These are phyloP conservation scores for Melanaphis sacchari DNA, from an alignment of 1,140 invertebrate genomes.

Conservation along the genomic window DNA sequence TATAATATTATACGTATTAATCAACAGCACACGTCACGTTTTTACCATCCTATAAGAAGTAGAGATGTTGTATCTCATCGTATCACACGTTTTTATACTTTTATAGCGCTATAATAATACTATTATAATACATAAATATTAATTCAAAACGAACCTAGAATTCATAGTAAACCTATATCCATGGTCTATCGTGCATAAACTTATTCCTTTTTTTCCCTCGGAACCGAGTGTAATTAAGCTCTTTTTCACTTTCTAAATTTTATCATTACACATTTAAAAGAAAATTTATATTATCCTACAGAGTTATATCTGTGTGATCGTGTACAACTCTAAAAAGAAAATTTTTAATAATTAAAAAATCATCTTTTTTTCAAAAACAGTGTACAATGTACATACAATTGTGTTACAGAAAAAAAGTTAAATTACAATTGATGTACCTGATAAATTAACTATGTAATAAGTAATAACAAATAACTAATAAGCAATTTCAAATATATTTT, in stretches of 20 bases:
- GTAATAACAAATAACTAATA: background rate
- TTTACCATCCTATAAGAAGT: background rate
- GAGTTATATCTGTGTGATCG: background rate
- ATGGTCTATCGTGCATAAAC: background rate
- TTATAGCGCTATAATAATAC: background rate
- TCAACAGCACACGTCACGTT: background rate
- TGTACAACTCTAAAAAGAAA: too few species aligned
- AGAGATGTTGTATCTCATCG: background rate
- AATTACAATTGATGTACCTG: background rate
- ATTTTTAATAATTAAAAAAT: background rate
- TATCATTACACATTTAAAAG: background rate
- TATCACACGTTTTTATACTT: background rate
- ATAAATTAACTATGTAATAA: background rate
- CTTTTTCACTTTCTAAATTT: conserved; percentile 6
- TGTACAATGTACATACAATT: background rate
- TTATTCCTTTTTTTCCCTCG: background rate
- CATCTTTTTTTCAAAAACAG: background rate
- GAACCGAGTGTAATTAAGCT: background rate
- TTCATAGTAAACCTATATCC: background rate
- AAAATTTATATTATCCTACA: background rate
- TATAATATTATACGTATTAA: too few species aligned
- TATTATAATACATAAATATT: background rate
- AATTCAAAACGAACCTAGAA: background rate
- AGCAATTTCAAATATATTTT: background rate
- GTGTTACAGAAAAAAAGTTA: too few species aligned